Evolutionary conservation across 2,113 vertebrate species (phyloP).

Genomic region (Chloropsis hardwickii): DNA sequence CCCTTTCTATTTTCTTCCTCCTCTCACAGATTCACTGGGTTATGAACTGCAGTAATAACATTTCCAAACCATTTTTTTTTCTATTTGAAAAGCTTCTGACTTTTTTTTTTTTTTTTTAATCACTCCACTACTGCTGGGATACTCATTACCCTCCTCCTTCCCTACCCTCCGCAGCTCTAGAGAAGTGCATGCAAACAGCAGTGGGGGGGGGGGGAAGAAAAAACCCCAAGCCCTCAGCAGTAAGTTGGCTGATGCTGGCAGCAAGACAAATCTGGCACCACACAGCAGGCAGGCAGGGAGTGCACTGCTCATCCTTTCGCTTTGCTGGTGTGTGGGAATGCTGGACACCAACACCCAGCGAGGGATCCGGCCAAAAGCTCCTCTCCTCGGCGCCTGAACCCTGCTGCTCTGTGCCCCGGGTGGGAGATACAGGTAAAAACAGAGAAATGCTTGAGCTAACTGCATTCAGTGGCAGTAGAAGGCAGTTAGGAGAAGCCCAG

Average conservation of each 20-base stretch:
- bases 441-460: neutral
- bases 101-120: neutral
- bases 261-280: conserved; percentile 77
- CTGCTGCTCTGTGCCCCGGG: conserved; percentile 6
- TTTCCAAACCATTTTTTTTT: neutral
- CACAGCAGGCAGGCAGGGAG: conserved; percentile 67
- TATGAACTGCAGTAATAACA: conserved; percentile 23
- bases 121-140: neutral
- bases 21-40: conserved; percentile 9
- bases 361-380: conserved; percentile 30
- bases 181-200: conserved; percentile 43
- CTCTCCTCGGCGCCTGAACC: neutral
- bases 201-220: rapidly evolving
- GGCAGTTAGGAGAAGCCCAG: conserved; percentile 14
- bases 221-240: conserved; percentile 44
- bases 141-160: conserved; percentile 5
- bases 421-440: conserved; percentile 71
- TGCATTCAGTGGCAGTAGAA: neutral
- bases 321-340: conserved; percentile 73
- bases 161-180: conserved; percentile 25
- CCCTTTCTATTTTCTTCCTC: neutral
- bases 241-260: conserved; percentile 79
- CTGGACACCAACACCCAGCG: conserved; percentile 66
- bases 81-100: neutral
- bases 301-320: conserved; percentile 66